Percentiles rank a stretch among this genome's conserved stretches.
phyloP scores from a whole-genome alignment of 2,113 vertebrate genomes.

The Rostratula benghalensis region DNA sequence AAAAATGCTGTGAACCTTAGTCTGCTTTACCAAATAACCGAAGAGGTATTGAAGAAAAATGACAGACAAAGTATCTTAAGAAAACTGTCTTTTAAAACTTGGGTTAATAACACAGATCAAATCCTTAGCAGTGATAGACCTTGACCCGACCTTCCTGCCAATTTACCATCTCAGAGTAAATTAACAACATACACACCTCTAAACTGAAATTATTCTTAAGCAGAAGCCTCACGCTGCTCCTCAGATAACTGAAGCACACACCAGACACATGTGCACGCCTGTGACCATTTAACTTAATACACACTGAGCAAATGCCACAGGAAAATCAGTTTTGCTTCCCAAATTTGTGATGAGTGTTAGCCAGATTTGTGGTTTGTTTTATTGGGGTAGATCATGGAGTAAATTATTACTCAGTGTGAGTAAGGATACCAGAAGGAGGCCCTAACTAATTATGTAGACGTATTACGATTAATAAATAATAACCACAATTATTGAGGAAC shows the following conservation, averaged over 20 bases:
- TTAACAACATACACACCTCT: neutral
- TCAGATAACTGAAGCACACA: neutral
- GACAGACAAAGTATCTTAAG: neutral
- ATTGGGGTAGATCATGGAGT: neutral
- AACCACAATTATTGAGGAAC: slow-evolving; percentile 42
- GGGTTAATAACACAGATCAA: neutral
- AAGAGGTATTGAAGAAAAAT: neutral
- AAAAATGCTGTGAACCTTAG: neutral
- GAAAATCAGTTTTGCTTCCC: neutral
- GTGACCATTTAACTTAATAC: neutral
- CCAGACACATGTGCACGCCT: neutral
- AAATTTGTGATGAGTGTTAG: neutral
- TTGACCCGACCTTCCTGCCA: neutral
- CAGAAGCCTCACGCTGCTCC: neutral
- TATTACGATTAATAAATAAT: slow-evolving; percentile 56
- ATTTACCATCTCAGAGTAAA: neutral
- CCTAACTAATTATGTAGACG: slow-evolving; percentile 32
- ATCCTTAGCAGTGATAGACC: neutral
- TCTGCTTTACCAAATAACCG: neutral
- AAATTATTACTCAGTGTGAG: neutral
- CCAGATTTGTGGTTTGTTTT: slow-evolving; percentile 21
- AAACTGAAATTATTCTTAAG: neutral
- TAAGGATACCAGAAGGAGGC: slow-evolving; percentile 33
- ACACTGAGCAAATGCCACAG: neutral
- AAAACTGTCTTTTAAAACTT: neutral